A percentile compares a stretch with the other conserved stretches of the same genome.
Evolutionary conservation across 2,797 vertebrate genomes (phyloP).

Genomic region (Melanotaenia pygmaea): DNA sequence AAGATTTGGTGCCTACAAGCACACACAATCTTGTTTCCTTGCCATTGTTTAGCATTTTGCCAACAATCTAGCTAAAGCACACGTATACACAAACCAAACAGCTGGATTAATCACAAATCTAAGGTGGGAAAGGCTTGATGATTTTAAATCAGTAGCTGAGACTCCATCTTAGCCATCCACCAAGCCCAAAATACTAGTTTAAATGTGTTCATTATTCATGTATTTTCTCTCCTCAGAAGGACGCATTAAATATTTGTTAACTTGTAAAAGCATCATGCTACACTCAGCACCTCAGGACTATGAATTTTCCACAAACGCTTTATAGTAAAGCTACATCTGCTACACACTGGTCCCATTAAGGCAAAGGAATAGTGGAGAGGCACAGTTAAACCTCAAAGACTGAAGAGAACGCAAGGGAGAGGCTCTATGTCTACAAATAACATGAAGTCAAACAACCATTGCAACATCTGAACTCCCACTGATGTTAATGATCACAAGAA

Average conservation of each 20-base stretch:
- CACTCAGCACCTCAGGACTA: conserved; percentile 64
- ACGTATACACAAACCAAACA: conserved; percentile 29
- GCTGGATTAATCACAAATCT: conserved; percentile 28
- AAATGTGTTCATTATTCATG: conserved; percentile 73
- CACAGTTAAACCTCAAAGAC: conserved; percentile 53
- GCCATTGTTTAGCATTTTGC: conserved; percentile 27
- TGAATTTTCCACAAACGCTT: conserved; percentile 66
- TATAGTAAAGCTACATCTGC: conserved; percentile 69
- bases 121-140: conserved; percentile 35
- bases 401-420: conserved; percentile 35
- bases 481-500: conserved; percentile 27
- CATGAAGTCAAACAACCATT: conserved; percentile 40
- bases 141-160: conserved; percentile 40
- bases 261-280: conserved; percentile 77
- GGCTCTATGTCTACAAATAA: conserved; percentile 45
- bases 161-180: conserved; percentile 53
- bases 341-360: conserved; percentile 53
- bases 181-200: conserved; percentile 56
- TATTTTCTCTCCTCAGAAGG: conserved; percentile 59
- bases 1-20: not conserved
- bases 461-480: conserved; percentile 35
- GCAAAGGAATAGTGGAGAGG: conserved; percentile 49
- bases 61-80: conserved; percentile 24
- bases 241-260: conserved; percentile 79
- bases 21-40: conserved; percentile 1